Evolutionary conservation across 92 coral and sea anemone genomes (phyloP).

Genomic region (Ricordea florida): DNA sequence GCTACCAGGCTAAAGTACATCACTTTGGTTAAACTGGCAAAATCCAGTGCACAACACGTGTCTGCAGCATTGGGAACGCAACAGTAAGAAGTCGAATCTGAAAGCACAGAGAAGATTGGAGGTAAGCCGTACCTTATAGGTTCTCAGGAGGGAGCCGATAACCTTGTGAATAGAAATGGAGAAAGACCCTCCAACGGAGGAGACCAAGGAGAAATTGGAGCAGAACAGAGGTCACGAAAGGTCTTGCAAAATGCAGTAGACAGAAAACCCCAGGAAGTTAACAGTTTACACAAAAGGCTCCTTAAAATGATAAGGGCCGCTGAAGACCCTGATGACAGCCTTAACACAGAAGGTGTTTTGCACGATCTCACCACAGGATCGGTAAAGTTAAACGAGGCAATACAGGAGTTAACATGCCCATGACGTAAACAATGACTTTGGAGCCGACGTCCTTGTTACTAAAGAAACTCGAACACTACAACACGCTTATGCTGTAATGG

Average conservation of each 20-base stretch:
- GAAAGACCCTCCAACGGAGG: neutral
- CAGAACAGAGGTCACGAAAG: slow-evolving; percentile 8
- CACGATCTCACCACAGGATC: slow-evolving; percentile 2
- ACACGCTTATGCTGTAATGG: neutral
- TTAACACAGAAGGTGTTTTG: neutral
- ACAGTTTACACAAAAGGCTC: neutral
- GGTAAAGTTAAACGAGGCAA: neutral
- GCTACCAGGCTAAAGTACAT: too few relatives aligned
- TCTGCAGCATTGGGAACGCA: slow-evolving; percentile 16
- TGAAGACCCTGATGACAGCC: neutral
- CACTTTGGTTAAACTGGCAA: too few relatives aligned
- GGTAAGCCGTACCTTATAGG: slow-evolving; percentile 22
- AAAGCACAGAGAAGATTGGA: neutral
- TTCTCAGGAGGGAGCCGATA: neutral
- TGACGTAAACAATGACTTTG: neutral
- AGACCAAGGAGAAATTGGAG: slow-evolving; percentile 10
- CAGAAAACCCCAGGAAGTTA: neutral
- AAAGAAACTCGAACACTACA: neutral
- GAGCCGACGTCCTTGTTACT: neutral
- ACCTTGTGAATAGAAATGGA: neutral
- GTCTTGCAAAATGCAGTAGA: slow-evolving; percentile 27
- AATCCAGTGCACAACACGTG: too few relatives aligned
- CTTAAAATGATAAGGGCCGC: neutral
- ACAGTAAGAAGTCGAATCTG: slow-evolving; percentile 24
- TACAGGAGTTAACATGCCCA: slow-evolving; percentile 16